Evolutionary conservation across 2,797 vertebrate genomes (phyloP), one percentile per base, ranked within the genome.

Genomic region (Vultur gryphus): DNA sequence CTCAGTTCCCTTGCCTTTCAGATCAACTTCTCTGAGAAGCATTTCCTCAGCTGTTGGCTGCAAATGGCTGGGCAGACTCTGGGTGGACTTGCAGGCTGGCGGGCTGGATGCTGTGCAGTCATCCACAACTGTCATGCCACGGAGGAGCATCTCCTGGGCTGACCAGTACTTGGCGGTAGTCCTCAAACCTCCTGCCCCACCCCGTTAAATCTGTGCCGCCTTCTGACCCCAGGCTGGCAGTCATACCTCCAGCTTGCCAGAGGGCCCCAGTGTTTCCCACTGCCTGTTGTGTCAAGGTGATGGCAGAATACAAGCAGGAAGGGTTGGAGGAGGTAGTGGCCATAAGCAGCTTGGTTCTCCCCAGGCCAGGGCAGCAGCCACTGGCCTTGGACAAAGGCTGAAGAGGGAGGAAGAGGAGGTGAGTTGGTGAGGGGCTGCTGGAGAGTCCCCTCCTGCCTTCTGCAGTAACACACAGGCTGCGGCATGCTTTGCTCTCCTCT

Each of bases 191-290:
- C n/a, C 76, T 78, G 57, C 8, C 31, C 26, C 16, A 57, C 14
- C 6, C 13, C 0, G 0, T 70, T 75, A 75, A 61, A 86, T 71
- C 28, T 71, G 29, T 87, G 44, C 25, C 0, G 0, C 13, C 25
- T 83, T 79, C 75, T 87, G 55, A 29, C 10, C 54, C 39, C 1
- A 1, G 43, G 20, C 10, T 28, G 29, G 59, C 31, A 70, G 15
- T 21, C 39, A 55, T 18, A 33, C 21, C 41, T 67, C n/a, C 35
- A 48, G 19, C 35, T 64, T 58, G 41, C 37, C 35, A 14, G 44
- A 39, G n/a, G 75, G 13, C 37, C 26, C 3, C 41, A n/a, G 5
- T 11, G 33, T 67, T 84, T 76, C 49, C 26, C 20, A 33, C 18
- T 57, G 57, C 37, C 25, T 10, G 3, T 64, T 24, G 11, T 9